Evolutionary conservation across 2,888 invertebrate species (phyloP), one percentile per base, ranked within the genome.

Genomic region (Spisula subtruncata): DNA sequence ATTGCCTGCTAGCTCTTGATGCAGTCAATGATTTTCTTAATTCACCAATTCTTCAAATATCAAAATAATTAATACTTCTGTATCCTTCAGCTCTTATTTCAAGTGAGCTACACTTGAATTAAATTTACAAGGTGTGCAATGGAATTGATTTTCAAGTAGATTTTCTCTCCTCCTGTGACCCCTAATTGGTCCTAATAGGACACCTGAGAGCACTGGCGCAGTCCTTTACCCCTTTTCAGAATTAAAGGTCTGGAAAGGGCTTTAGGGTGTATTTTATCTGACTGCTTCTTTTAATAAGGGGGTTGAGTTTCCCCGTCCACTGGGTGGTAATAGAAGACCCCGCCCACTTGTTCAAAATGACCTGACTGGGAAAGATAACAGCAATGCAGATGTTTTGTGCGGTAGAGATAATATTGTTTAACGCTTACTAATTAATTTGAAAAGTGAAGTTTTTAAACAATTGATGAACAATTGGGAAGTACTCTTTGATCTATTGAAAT

Each of bases 121-220:
- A 60, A 82, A 71, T 75, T 79, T 56, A 71, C 83, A 89, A 85
- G 90, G 89, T 87, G 90, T 92, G 87, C 87, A 80, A 60, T 32
- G 29, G 89, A 92, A 88, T 92, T 90, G 88, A 91, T 88, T 91
- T 90, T 87, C 75, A 85, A 60, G 89, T 83, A 81, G 83, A 25
- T 60, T 88, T 87, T 87, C 79, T 82, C 89, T 81, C 92, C 89
- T 89, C 75, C 81, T 80, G 66, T 91, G 90, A 90, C 92, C 90
- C 90, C 60, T 90, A 91, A 92, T 89, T 90, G 88, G 75, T 81
- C 66, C 90, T 92, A 92, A 92, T 92, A 89, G 88, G 89, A 88
- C 90, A 92, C 92, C 92, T 86, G 89, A 92, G 88, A 71, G 80
- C 60, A 89, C 79, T 91, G 88, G 89, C 81, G 83, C 89, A 84